Evolutionary conservation across 2,113 vertebrate genomes (phyloP).

Genomic region (Chaetops frenatus): DNA sequence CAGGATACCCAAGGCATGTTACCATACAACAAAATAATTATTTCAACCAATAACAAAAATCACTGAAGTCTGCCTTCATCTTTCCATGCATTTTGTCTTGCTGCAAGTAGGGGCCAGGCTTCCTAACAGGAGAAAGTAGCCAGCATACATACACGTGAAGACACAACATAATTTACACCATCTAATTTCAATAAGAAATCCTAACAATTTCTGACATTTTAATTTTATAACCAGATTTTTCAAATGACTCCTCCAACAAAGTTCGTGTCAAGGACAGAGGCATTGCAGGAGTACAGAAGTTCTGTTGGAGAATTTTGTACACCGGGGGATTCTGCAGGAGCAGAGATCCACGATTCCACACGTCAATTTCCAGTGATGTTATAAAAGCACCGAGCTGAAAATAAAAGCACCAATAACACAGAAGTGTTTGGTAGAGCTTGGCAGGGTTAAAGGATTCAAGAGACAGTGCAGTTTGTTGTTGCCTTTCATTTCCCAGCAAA

Average conservation of each 20-base stretch:
- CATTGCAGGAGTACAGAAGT: neutral
- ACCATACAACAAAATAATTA: neutral
- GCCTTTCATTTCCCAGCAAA: neutral
- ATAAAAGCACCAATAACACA: neutral
- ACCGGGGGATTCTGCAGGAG: neutral
- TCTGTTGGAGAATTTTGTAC: neutral
- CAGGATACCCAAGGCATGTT: neutral
- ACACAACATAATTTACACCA: neutral
- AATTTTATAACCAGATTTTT: neutral
- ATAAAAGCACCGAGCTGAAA: neutral
- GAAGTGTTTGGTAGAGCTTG: neutral
- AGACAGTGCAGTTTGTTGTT: neutral
- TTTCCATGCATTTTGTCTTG: neutral
- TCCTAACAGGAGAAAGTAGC: neutral
- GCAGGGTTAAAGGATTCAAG: neutral
- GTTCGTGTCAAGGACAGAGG: neutral
- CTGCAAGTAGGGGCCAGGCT: neutral
- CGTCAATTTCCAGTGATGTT: fast-evolving
- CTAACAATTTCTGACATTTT: neutral
- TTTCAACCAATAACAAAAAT: neutral
- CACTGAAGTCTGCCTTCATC: neutral
- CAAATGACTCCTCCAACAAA: neutral
- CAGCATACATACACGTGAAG: fast-evolving
- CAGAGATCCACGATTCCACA: fast-evolving
- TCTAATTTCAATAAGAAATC: neutral